phyloP scores from a whole-genome alignment of 2,797 vertebrate genomes.

The Phataginus tetradactyla region DNA sequence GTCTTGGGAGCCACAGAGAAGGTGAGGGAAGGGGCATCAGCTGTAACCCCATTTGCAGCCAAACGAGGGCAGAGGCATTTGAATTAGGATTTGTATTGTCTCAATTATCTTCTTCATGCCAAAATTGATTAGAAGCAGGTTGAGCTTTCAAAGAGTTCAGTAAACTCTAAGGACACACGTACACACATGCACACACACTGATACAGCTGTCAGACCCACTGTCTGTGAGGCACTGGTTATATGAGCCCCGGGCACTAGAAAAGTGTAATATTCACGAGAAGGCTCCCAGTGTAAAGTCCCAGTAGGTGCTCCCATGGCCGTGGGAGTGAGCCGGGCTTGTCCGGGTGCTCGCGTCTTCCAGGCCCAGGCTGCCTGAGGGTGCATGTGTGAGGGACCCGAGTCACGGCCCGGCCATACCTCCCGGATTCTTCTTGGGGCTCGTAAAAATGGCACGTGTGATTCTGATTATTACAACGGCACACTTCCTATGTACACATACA shows the following conservation, averaged over 20 bases:
- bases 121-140: background rate
- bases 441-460: background rate
- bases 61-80: background rate
- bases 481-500: background rate
- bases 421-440: background rate
- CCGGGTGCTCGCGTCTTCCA: accelerated
- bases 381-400: too few relatives aligned
- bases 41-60: background rate
- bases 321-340: background rate
- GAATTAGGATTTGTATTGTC: background rate
- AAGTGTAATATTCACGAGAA: too few relatives aligned
- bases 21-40: too few relatives aligned
- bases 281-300: background rate
- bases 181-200: background rate
- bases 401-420: background rate
- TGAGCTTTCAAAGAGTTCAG: background rate
- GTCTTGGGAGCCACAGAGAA: background rate
- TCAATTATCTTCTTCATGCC: background rate
- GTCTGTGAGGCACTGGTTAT: background rate
- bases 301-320: background rate
- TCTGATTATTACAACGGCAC: background rate
- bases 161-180: background rate
- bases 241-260: background rate
- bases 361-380: background rate
- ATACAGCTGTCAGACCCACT: accelerated